These are phyloP conservation scores for Lutjanus campechanus DNA, from an alignment of 2,797 vertebrate species.

Conservation along the genomic window DNA sequence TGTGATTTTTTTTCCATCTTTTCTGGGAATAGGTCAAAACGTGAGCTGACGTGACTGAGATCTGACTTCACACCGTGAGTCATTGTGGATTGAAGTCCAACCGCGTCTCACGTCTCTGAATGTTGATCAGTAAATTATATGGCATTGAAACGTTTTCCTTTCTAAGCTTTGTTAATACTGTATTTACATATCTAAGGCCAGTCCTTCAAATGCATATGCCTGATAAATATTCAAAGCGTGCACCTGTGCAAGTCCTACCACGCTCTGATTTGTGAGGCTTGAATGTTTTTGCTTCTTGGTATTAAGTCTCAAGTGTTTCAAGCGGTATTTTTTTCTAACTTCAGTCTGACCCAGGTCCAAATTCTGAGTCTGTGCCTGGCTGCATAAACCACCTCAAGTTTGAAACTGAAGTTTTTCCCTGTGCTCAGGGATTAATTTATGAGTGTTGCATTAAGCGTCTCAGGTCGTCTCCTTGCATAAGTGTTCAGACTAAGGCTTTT, in stretches of 20 bases:
- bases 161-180: neutral
- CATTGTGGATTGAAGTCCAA: neutral
- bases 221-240: neutral
- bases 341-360: neutral
- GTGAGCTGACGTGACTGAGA: too few species aligned
- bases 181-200: neutral
- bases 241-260: neutral
- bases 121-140: neutral
- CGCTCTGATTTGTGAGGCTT: neutral
- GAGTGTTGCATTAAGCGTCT: too few species aligned
- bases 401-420: too few species aligned
- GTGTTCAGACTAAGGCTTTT: too few species aligned
- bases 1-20: neutral
- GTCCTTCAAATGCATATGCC: neutral
- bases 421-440: too few species aligned
- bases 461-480: too few species aligned
- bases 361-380: neutral
- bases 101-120: neutral
- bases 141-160: neutral
- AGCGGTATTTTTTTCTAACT: neutral
- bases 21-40: constrained; percentile 17
- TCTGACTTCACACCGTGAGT: neutral
- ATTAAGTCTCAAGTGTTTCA: neutral
- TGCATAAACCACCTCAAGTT: too few species aligned
- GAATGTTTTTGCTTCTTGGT: neutral